Percentiles rank a stretch among this genome's conserved stretches.
Evolutionary conservation across 2,888 invertebrate genomes (phyloP).

Genomic region (Oconnorella tubifera): DNA sequence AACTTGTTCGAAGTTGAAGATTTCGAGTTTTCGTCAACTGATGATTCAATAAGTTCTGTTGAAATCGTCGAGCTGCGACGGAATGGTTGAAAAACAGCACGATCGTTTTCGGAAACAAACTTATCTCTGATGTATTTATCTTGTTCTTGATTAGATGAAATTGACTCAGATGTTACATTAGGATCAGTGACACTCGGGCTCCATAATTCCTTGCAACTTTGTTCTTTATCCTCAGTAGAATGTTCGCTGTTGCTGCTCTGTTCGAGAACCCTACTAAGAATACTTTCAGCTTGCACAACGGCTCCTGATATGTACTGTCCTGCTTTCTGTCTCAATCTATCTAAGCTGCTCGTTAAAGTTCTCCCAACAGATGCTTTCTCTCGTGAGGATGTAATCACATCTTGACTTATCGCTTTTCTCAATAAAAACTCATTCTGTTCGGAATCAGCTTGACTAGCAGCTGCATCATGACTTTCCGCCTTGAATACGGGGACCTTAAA

Average conservation of each 20-base stretch:
- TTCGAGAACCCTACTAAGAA: constrained; percentile 1
- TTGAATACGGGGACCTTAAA: not conserved
- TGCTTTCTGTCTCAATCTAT: not conserved
- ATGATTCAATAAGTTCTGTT: not conserved
- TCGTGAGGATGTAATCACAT: not conserved
- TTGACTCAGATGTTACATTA: not conserved
- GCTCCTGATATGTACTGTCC: constrained; percentile 11
- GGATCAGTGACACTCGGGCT: not conserved
- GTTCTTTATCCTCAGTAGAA: not conserved
- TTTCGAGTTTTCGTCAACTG: not conserved
- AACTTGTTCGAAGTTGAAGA: not conserved
- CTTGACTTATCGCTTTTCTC: constrained; percentile 11
- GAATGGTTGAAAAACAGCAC: not conserved
- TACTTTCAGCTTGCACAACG: not conserved
- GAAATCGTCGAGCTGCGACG: not conserved
- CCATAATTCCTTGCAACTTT: not conserved
- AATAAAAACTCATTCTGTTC: not conserved
- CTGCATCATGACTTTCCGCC: not conserved
- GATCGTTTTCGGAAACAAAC: not conserved
- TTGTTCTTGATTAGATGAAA: not conserved
- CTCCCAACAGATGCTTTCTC: not conserved
- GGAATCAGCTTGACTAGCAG: not conserved
- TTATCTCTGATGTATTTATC: not conserved
- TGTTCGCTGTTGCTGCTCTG: not conserved
- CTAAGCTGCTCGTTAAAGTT: constrained; percentile 2